Conservation (phyloP, 1,140 invertebrate species). For the Drosophila funebris region DNA sequence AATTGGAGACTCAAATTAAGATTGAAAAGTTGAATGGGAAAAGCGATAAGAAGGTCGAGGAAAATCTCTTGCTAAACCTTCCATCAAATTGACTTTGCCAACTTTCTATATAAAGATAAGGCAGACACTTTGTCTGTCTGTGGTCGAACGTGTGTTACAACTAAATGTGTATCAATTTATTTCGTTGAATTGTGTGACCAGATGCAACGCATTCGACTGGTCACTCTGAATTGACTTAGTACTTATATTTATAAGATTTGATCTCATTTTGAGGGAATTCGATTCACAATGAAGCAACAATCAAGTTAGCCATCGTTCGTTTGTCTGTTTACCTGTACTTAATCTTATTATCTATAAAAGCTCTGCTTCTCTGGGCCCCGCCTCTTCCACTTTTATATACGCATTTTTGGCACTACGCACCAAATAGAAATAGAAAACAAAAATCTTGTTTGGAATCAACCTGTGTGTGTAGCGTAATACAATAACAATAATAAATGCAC, state of each 20-base stretch:
- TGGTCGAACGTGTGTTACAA: too few species aligned
- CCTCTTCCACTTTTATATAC: background rate
- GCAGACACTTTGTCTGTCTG: too few species aligned
- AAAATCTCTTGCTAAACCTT: slow-evolving; percentile 2
- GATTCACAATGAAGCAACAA: background rate
- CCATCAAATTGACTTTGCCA: slow-evolving; percentile 1
- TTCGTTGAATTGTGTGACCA: background rate
- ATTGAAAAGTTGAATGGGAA: slow-evolving; percentile 1
- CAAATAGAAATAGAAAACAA: slow-evolving; percentile 9
- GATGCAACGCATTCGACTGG: background rate
- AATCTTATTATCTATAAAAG: slow-evolving; percentile 39
- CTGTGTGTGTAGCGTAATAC: background rate
- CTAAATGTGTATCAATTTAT: too few species aligned
- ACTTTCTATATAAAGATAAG: background rate
- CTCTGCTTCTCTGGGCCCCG: background rate
- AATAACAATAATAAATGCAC: slow-evolving; percentile 56
- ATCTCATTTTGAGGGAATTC: background rate
- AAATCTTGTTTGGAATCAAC: slow-evolving; percentile 4
- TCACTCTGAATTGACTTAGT: slow-evolving; percentile 1
- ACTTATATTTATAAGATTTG: background rate
- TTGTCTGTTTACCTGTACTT: slow-evolving; percentile 7
- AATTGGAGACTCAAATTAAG: background rate
- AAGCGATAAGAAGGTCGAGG: slow-evolving; percentile 8
- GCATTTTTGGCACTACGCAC: background rate
- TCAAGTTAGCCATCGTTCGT: background rate